Evolutionary conservation across 2,888 invertebrate species (phyloP).

Genomic region (Rhamphomyia laevipes): DNA sequence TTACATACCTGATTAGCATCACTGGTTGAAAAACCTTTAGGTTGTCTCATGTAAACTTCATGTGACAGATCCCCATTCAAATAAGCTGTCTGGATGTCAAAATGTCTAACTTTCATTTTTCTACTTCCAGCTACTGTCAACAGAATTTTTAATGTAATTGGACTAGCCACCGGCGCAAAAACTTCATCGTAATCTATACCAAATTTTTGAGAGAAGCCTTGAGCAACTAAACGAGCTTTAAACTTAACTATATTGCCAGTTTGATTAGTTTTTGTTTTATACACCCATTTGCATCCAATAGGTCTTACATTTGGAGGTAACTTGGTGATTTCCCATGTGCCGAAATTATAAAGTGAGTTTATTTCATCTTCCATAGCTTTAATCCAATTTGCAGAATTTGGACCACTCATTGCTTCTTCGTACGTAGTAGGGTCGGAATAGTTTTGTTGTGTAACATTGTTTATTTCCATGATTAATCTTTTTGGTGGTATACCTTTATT

Average conservation of each 20-base stretch:
- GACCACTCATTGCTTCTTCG: not conserved
- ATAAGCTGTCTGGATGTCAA: too few species aligned
- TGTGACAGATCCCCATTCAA: not conserved
- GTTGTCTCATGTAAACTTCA: conserved; percentile 1
- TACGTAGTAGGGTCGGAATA: not conserved
- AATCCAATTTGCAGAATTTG: not conserved
- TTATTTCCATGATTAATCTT: not conserved
- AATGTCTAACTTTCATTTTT: not conserved
- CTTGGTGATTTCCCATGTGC: not conserved
- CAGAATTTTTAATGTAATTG: not conserved
- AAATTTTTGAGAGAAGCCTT: conserved; percentile 5
- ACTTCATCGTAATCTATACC: too few species aligned
- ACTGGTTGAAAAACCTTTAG: not conserved
- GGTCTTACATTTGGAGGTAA: not conserved
- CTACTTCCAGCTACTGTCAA: not conserved
- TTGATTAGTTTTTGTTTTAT: not conserved
- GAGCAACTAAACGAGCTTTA: conserved; percentile 6
- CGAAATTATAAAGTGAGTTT: not conserved
- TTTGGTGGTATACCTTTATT: not conserved
- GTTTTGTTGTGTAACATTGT: not conserved
- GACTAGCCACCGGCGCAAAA: conserved; percentile 1
- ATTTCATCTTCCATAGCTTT: not conserved
- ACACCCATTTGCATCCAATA: not conserved
- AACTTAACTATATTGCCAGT: not conserved
- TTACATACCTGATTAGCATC: not conserved